Evolutionary conservation across 2,888 invertebrate species (phyloP).

Genomic region (Lissocephala sabroskyi): DNA sequence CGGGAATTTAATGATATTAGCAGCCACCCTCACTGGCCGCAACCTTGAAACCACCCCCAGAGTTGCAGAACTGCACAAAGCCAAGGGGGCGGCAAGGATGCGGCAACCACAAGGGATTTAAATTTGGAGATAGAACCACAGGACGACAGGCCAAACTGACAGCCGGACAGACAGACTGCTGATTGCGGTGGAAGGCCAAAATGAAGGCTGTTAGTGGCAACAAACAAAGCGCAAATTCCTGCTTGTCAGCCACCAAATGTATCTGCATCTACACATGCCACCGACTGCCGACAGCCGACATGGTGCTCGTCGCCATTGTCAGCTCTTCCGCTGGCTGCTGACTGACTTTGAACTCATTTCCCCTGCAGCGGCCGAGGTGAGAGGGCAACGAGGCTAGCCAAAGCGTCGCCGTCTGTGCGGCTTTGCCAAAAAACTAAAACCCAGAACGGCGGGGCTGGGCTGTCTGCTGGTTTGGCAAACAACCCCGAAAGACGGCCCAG

Average conservation of each 20-base stretch:
- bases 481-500: no score
- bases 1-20: slow-evolving; percentile 51
- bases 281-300: not conserved
- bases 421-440: no score
- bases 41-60: no score
- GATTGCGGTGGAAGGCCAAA: not conserved
- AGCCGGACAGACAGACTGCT: not conserved
- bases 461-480: no score
- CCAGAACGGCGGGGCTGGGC: no score
- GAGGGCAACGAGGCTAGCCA: no score
- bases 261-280: not conserved
- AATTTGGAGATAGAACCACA: slow-evolving; percentile 51
- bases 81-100: slow-evolving; percentile 46
- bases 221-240: no score
- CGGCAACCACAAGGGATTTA: slow-evolving; percentile 53
- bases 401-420: no score
- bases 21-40: not conserved
- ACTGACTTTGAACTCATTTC: no score
- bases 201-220: not conserved
- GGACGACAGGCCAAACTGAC: slow-evolving; percentile 5
- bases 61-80: not conserved
- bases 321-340: no score
- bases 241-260: not conserved
- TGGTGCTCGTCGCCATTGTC: not conserved
- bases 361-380: no score